phyloP scores from a whole-genome alignment of 37 sponge, comb jelly and placozoan genomes.

The Crambe crambe region DNA sequence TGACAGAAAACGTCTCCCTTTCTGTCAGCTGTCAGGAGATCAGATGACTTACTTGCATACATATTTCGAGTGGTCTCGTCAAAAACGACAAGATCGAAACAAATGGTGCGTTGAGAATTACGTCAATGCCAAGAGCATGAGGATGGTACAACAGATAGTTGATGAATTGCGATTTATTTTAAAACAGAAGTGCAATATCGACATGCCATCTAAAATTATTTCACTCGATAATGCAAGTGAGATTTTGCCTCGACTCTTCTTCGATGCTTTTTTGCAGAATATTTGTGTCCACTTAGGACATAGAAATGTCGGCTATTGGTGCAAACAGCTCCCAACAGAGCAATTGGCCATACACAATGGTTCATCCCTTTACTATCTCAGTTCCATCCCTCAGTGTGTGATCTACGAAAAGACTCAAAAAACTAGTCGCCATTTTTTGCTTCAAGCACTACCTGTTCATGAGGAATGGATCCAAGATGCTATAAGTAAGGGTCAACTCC shows the following conservation, averaged over 20 bases:
- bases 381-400: slow-evolving; percentile 30
- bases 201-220: neutral
- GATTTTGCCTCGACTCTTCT: slow-evolving; percentile 39
- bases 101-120: slow-evolving; percentile 73
- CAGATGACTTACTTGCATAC: slow-evolving; percentile 55
- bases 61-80: slow-evolving; percentile 38
- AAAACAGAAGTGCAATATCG: slow-evolving; percentile 3
- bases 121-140: slow-evolving; percentile 75
- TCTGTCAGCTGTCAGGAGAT: slow-evolving; percentile 58
- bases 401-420: slow-evolving; percentile 68
- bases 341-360: slow-evolving; percentile 51
- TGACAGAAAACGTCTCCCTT: slow-evolving; percentile 58
- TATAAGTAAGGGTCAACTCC: slow-evolving; percentile 18
- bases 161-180: slow-evolving; percentile 46
- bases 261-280: slow-evolving; percentile 49
- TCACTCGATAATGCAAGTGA: slow-evolving; percentile 27
- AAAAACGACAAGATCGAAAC: slow-evolving; percentile 26
- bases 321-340: slow-evolving; percentile 10
- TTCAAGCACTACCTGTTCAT: slow-evolving; percentile 55
- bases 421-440: slow-evolving; percentile 66
- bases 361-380: slow-evolving; percentile 42
- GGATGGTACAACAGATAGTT: slow-evolving; percentile 55
- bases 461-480: slow-evolving; percentile 78
- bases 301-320: slow-evolving; percentile 56
- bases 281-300: slow-evolving; percentile 56